A percentile compares a stretch with the other conserved stretches of the same genome.
Conservation (phyloP, 2,113 vertebrate species). For the Pseudorectes ferrugineus region DNA sequence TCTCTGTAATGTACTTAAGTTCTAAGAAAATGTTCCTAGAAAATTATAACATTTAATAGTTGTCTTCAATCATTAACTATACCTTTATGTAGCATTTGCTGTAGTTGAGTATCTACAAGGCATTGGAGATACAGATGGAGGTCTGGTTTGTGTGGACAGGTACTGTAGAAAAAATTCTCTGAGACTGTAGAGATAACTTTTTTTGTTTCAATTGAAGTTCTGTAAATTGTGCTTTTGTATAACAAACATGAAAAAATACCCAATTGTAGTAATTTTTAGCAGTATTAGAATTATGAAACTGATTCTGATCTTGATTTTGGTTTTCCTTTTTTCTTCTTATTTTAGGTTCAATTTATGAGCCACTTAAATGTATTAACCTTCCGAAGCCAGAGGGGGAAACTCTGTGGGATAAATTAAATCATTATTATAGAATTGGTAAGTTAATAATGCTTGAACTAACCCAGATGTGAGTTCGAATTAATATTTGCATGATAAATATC, state of each 20-base stretch:
- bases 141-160: not conserved
- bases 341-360: slow-evolving; percentile 95
- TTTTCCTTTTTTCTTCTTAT: not conserved
- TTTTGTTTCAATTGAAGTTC: not conserved
- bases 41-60: not conserved
- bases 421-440: slow-evolving; percentile 90
- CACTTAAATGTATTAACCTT: slow-evolving; percentile 84
- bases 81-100: not conserved
- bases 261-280: not conserved
- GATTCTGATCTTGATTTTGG: not conserved
- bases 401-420: slow-evolving; percentile 91
- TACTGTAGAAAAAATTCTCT: not conserved
- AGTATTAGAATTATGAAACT: not conserved
- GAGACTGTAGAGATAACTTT: not conserved
- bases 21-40: not conserved
- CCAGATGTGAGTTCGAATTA: not conserved
- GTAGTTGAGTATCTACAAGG: not conserved
- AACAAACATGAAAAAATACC: not conserved
- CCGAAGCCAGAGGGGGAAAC: slow-evolving; percentile 80
- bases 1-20: not conserved
- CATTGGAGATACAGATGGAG: not conserved
- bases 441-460: not conserved
- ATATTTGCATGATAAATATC: not conserved
- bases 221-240: not conserved
- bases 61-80: not conserved